A percentile compares a stretch with the other conserved stretches of the same genome.
Conservation (phyloP, 2,888 invertebrate species). For the Autographa pulchrina region DNA sequence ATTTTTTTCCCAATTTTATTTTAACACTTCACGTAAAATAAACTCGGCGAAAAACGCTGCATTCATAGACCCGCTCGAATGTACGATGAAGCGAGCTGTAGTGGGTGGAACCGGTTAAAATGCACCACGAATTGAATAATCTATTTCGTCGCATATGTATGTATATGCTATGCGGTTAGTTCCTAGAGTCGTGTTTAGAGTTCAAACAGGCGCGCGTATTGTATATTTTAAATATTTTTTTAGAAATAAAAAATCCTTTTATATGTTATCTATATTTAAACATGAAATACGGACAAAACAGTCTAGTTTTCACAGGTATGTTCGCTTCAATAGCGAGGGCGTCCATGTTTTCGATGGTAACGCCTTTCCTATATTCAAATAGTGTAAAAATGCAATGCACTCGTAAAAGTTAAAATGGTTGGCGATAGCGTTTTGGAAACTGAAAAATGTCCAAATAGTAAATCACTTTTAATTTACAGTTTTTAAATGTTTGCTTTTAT, state of each 20-base stretch:
- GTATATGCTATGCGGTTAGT: conserved; percentile 28
- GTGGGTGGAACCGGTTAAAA: conserved; percentile 65
- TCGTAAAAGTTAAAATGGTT: not conserved
- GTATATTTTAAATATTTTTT: conserved; percentile 12
- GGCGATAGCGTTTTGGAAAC: conserved; percentile 1
- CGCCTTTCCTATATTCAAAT: conserved; percentile 13
- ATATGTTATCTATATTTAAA: conserved; percentile 27
- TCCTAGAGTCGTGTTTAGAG: conserved; percentile 32
- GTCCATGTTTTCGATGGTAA: conserved; percentile 24
- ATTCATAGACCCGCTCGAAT: conserved; percentile 65
- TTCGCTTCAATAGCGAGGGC: conserved; percentile 15
- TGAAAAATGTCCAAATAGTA: not conserved
- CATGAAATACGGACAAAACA: conserved; percentile 1
- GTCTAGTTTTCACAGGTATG: conserved; percentile 23
- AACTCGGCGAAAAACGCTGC: conserved; percentile 62
- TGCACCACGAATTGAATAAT: conserved; percentile 80
- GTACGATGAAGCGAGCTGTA: conserved; percentile 56
- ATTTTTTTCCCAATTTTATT: conserved; percentile 64
- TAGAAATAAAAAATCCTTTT: not conserved
- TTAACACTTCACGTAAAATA: conserved; percentile 62
- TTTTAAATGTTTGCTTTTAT: not conserved
- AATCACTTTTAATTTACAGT: conserved; percentile 5
- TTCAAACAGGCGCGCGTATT: conserved; percentile 9
- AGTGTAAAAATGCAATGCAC: conserved; percentile 8
- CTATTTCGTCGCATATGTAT: conserved; percentile 68